phyloP scores from a whole-genome alignment of 2,888 invertebrate genomes.

The Acrobasis consociella region DNA sequence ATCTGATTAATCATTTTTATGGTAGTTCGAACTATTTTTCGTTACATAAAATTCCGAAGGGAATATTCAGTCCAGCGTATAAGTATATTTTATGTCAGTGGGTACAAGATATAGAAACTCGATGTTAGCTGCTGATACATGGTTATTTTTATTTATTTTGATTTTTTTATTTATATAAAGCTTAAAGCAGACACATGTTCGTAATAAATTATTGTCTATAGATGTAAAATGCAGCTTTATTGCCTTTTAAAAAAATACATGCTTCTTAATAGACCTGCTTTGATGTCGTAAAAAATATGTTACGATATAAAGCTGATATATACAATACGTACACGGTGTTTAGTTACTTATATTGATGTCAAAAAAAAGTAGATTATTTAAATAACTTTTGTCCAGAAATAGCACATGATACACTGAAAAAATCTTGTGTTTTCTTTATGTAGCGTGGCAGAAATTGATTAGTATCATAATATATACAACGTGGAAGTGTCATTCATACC shows the following conservation, averaged over 20 bases:
- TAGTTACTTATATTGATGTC: too few relatives aligned
- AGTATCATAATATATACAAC: too few relatives aligned
- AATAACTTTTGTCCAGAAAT: too few relatives aligned
- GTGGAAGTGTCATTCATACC: too few relatives aligned
- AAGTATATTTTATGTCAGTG: slow-evolving; percentile 1
- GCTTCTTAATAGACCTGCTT: not conserved
- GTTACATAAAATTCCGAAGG: too few relatives aligned
- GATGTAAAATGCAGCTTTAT: not conserved
- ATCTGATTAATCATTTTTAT: not conserved
- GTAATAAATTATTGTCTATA: slow-evolving; percentile 17
- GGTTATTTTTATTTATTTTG: not conserved
- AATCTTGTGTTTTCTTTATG: too few relatives aligned
- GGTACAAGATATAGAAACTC: not conserved
- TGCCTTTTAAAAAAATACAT: not conserved
- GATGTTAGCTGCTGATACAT: slow-evolving; percentile 19
- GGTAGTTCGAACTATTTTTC: not conserved
- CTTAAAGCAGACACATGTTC: not conserved
- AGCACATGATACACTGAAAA: too few relatives aligned
- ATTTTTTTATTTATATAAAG: not conserved
- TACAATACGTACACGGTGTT: too few relatives aligned
- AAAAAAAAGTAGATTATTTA: too few relatives aligned
- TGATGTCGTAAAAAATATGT: not conserved
- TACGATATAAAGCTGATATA: too few relatives aligned
- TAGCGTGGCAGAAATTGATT: too few relatives aligned
- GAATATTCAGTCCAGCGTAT: slow-evolving; percentile 1